phyloP scores from a whole-genome alignment of 2,113 vertebrate species.

The Craseonycteris thonglongyai region DNA sequence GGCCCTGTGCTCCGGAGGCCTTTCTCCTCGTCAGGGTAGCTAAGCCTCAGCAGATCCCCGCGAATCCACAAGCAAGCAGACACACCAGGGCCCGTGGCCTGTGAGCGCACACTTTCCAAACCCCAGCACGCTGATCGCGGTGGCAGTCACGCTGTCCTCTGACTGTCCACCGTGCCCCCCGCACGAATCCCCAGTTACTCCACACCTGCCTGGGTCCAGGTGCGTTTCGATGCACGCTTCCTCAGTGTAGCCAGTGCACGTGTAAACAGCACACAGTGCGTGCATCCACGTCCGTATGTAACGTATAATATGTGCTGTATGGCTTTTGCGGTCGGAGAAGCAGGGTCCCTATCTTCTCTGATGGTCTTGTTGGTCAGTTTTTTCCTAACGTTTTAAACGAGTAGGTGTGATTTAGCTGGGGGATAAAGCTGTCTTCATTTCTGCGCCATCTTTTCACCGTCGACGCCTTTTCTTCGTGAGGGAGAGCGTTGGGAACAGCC shows the following conservation, averaged over 20 bases:
- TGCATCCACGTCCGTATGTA: accelerated
- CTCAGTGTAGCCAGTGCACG: neutral
- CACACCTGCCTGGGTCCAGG: accelerated
- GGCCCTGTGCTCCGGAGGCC: accelerated
- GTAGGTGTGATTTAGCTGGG: neutral
- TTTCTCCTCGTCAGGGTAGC: neutral
- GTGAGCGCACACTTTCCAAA: neutral
- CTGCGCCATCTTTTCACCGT: too few relatives aligned
- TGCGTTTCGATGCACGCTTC: neutral
- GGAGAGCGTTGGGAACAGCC: accelerated
- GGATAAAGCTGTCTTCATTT: neutral
- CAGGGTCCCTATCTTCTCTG: neutral
- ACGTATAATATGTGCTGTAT: too few relatives aligned
- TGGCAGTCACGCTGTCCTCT: accelerated
- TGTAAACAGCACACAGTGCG: neutral
- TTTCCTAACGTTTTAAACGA: neutral
- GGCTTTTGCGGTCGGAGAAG: neutral
- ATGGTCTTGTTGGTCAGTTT: neutral
- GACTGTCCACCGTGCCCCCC: too few relatives aligned
- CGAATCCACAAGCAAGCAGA: too few relatives aligned
- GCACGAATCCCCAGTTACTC: neutral
- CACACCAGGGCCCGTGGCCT: neutral
- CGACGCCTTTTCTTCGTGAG: too few relatives aligned
- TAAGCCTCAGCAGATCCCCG: neutral
- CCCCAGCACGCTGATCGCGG: neutral